Conservation (phyloP, 35 echinoderm and acorn worm species). For the Chiridota heheva region DNA sequence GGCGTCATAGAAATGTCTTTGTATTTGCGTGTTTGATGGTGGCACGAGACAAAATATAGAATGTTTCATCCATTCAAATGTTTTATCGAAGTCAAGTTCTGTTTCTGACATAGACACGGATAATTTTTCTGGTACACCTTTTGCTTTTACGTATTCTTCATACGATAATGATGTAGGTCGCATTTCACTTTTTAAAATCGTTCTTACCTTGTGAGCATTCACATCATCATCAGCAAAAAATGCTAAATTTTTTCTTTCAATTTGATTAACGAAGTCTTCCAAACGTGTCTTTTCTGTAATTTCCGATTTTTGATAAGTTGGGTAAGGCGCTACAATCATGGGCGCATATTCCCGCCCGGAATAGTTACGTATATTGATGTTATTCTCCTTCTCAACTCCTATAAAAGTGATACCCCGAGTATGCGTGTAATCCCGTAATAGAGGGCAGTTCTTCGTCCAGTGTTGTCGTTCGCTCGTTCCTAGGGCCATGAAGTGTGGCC, state of each 20-base stretch:
- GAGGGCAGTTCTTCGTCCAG: slow-evolving; percentile 44
- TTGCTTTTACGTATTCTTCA: too few relatives aligned
- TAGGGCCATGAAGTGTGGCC: slow-evolving; percentile 37
- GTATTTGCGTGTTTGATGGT: slow-evolving; percentile 20
- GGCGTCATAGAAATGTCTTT: slow-evolving; percentile 25
- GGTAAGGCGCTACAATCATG: slow-evolving; percentile 38
- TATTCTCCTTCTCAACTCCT: slow-evolving; percentile 7
- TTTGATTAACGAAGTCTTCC: too few relatives aligned
- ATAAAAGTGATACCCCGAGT: slow-evolving; percentile 24
- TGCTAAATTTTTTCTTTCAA: slow-evolving; percentile 17
- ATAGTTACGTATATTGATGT: slow-evolving; percentile 21
- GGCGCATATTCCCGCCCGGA: neutral
- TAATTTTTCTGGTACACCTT: too few relatives aligned
- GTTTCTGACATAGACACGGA: too few relatives aligned
- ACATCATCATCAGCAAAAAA: slow-evolving; percentile 22
- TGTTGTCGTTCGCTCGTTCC: slow-evolving; percentile 12
- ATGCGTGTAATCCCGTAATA: slow-evolving; percentile 11
- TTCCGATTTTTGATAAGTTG: neutral
- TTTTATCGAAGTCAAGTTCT: too few relatives aligned
- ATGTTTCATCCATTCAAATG: slow-evolving; percentile 34
- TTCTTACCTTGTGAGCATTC: neutral
- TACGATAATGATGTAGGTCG: too few relatives aligned
- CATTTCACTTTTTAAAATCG: neutral
- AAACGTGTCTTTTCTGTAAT: neutral
- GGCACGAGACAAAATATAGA: slow-evolving; percentile 36